phyloP scores from a whole-genome alignment of 2,797 vertebrate species.

The Antrozous pallidus region DNA sequence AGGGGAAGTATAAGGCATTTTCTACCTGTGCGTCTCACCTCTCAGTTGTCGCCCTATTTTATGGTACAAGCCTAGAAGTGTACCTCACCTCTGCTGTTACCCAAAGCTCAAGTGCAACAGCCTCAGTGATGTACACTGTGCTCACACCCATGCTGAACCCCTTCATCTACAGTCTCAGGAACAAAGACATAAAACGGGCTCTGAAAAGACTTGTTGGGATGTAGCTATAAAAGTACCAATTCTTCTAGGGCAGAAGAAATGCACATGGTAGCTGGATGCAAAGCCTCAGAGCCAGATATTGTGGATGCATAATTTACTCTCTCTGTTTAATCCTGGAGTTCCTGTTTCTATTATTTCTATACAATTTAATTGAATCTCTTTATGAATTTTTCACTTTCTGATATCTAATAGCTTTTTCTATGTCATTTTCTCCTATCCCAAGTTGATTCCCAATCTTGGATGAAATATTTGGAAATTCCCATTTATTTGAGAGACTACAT shows the following conservation, averaged over 20 bases:
- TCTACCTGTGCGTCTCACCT: neutral
- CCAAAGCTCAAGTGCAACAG: neutral
- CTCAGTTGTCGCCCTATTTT: neutral
- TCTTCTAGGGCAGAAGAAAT: neutral
- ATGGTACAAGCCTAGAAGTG: neutral
- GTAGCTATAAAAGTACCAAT: neutral
- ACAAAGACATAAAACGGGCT: neutral
- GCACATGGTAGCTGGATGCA: too few relatives aligned
- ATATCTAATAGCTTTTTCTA: neutral
- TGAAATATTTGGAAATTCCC: neutral
- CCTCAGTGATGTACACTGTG: neutral
- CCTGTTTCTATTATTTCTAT: neutral
- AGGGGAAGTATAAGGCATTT: neutral
- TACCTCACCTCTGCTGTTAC: neutral
- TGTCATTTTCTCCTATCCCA: neutral
- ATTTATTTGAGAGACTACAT: neutral
- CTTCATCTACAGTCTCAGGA: neutral
- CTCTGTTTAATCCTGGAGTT: neutral
- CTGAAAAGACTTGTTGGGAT: neutral
- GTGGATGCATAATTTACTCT: neutral
- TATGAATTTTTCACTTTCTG: neutral
- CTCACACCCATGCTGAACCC: neutral
- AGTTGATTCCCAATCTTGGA: neutral
- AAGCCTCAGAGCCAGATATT: neutral
- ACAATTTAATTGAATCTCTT: neutral